A percentile compares a stretch with the other conserved stretches of the same genome.
Evolutionary conservation across 2,113 vertebrate genomes (phyloP).

Genomic region (Triplophysa siluroides): DNA sequence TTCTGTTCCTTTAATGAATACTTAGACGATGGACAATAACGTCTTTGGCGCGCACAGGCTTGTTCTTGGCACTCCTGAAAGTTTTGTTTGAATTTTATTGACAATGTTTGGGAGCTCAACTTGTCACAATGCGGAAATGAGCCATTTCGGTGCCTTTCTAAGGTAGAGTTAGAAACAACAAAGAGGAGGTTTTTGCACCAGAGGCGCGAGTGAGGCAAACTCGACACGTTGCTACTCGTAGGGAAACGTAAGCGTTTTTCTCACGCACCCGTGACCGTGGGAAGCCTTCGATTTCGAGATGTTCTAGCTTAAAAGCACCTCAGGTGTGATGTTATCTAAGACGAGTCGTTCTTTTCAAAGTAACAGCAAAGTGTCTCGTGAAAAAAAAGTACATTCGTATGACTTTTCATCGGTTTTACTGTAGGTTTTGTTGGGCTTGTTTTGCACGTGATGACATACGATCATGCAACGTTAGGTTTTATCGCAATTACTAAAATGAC

Average conservation of each 20-base stretch:
- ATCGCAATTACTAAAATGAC: not conserved
- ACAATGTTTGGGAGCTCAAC: conserved; percentile 54
- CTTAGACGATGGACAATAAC: conserved; percentile 23
- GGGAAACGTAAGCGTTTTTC: conserved; percentile 66
- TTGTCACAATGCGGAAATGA: conserved; percentile 54
- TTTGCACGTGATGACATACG: conserved; percentile 8
- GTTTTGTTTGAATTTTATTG: conserved; percentile 43
- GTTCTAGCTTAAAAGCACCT: conserved; percentile 44
- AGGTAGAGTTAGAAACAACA: conserved; percentile 45
- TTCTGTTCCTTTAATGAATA: conserved; percentile 17
- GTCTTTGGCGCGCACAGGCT: conserved; percentile 36
- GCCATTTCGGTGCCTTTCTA: conserved; percentile 54
- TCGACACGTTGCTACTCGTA: conserved; percentile 68
- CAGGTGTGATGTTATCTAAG: conserved; percentile 57
- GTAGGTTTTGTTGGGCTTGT: not conserved
- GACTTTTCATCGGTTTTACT: not conserved
- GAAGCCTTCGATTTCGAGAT: conserved; percentile 66
- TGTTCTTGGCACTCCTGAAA: conserved; percentile 33
- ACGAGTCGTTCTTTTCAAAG: not conserved
- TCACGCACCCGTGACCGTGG: conserved; percentile 61
- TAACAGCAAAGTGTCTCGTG: not conserved
- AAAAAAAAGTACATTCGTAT: conserved; percentile 30
- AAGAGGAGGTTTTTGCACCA: conserved; percentile 61
- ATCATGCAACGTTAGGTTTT: conserved; percentile 2
- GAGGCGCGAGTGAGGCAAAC: conserved; percentile 46